These are phyloP conservation scores for Plotosus lineatus DNA, from an alignment of 2,113 vertebrate species.

Conservation along the genomic window DNA sequence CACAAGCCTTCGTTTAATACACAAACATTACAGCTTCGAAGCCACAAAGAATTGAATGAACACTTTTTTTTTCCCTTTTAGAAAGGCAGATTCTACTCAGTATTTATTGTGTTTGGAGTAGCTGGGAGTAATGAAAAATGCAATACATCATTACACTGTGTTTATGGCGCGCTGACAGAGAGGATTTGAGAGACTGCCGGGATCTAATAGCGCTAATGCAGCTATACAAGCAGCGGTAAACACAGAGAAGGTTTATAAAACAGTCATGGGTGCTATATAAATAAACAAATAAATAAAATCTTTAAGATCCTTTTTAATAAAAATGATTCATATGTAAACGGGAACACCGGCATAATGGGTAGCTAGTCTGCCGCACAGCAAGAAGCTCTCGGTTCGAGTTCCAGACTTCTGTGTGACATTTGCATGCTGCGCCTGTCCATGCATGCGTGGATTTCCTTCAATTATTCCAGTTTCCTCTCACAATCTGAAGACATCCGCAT, in stretches of 20 bases:
- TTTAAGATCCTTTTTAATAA: no score
- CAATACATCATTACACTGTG: constrained; percentile 16
- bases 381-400: no score
- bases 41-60: constrained; percentile 1
- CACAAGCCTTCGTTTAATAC: constrained; percentile 18
- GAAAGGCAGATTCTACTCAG: constrained; percentile 1
- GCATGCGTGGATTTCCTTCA: no score
- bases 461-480: no score
- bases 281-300: no score
- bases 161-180: constrained; percentile 25
- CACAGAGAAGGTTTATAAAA: constrained; percentile 7
- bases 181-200: constrained; percentile 22
- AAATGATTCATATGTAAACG: no score
- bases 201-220: constrained; percentile 17
- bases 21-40: background rate
- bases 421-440: no score
- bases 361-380: no score
- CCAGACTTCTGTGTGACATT: no score
- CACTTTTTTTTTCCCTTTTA: background rate
- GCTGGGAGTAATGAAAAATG: constrained; percentile 23
- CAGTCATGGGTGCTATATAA: background rate
- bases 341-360: no score
- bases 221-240: constrained; percentile 23
- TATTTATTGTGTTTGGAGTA: constrained; percentile 25
- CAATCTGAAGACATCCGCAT: no score